phyloP scores from a whole-genome alignment of 37 sponge, comb jelly and placozoan species.

The Eunapius fragilis region DNA sequence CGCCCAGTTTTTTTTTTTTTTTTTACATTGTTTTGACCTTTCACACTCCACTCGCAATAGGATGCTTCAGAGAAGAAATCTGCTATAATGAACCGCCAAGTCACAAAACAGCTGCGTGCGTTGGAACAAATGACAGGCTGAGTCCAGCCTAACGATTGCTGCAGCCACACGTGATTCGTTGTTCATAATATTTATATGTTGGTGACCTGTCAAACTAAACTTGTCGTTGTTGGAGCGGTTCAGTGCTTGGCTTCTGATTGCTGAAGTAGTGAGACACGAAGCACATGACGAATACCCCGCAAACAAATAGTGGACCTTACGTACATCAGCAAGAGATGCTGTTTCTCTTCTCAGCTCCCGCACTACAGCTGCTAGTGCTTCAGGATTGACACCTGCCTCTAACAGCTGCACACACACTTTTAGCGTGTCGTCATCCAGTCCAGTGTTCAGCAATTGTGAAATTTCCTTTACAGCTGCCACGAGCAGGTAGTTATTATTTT shows the following conservation, averaged over 20 bases:
- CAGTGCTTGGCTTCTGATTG: background rate
- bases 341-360: conserved; percentile 86
- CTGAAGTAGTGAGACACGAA: background rate
- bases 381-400: conserved; percentile 92
- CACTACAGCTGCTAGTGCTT: conserved; percentile 85
- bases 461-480: conserved; percentile 82
- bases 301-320: background rate
- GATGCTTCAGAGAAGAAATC: conserved; percentile 42
- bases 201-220: too few species aligned
- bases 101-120: conserved; percentile 12
- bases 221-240: background rate
- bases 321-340: conserved; percentile 24
- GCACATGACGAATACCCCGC: background rate
- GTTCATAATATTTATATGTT: background rate
- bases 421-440: conserved; percentile 85
- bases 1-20: background rate
- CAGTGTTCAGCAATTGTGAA: conserved; percentile 88
- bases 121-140: conserved; percentile 4
- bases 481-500: background rate
- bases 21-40: too few species aligned
- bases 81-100: conserved; percentile 37
- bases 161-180: background rate
- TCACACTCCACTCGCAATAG: background rate
- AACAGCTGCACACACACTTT: conserved; percentile 86
- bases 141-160: background rate